Percentiles rank a stretch among this genome's conserved stretches.
Evolutionary conservation across 2,797 vertebrate genomes (phyloP).

Genomic region (Glyptemys insculpta): DNA sequence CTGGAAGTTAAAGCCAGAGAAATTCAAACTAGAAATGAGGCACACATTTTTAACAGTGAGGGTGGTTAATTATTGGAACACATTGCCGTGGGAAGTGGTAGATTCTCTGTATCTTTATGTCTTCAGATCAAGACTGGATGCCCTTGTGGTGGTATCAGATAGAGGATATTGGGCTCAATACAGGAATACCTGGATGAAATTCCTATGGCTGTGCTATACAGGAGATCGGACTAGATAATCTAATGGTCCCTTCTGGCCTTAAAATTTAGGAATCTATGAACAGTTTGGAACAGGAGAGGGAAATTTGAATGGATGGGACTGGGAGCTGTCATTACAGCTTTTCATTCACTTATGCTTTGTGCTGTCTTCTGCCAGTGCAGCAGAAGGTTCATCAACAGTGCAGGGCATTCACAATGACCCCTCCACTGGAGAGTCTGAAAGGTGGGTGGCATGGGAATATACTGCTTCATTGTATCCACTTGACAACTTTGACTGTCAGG

Average conservation of each 20-base stretch:
- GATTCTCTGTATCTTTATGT: too few species aligned
- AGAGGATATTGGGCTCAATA: background rate
- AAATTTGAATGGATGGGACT: background rate
- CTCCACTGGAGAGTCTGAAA: too few species aligned
- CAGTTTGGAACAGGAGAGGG: background rate
- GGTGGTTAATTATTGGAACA: background rate
- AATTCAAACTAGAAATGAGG: background rate
- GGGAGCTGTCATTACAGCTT: background rate
- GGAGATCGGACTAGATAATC: background rate
- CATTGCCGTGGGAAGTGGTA: too few species aligned
- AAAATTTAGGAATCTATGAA: background rate
- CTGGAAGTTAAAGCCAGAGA: background rate
- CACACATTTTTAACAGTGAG: background rate
- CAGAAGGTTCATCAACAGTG: background rate
- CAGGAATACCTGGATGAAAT: background rate
- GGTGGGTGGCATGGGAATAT: too few species aligned
- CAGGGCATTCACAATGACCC: too few species aligned
- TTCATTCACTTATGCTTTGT: background rate
- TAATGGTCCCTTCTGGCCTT: background rate
- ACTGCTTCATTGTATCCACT: background rate
- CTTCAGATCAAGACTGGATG: background rate
- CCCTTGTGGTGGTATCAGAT: background rate
- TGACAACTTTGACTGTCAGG: background rate
- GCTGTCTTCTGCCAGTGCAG: background rate
- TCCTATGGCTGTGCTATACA: background rate